Evolutionary conservation across 2,797 vertebrate genomes (phyloP).

Genomic region (Urophycis tenuis): DNA sequence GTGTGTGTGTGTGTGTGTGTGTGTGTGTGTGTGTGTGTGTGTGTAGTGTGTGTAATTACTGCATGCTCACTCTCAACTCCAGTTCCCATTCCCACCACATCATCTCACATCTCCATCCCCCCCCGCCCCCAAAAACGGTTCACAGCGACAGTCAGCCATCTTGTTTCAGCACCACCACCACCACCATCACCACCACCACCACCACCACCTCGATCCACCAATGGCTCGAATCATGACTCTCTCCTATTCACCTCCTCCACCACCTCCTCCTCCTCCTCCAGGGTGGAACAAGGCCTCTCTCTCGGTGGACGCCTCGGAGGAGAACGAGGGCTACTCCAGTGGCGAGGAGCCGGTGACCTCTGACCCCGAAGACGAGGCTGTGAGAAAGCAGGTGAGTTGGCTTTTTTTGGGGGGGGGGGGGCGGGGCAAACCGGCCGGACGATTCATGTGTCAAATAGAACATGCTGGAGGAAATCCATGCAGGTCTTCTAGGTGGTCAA

Average conservation of each 20-base stretch:
- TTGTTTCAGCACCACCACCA: background rate
- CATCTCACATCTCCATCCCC: background rate
- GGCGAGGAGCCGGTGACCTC: conserved; percentile 81
- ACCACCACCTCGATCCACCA: background rate
- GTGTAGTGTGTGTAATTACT: background rate
- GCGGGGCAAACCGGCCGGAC: no score
- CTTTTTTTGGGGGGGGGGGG: no score
- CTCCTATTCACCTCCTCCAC: background rate
- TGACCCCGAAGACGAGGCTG: conserved; percentile 83
- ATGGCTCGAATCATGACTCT: background rate
- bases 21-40: background rate
- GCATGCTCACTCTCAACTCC: background rate
- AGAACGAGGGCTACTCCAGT: conserved; percentile 85
- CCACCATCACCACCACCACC: background rate
- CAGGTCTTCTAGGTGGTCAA: no score
- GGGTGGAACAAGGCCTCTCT: conserved; percentile 83
- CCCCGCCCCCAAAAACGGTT: no score
- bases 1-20: background rate
- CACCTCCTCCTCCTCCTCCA: conserved; percentile 36
- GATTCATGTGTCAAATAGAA: no score
- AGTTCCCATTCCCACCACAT: background rate
- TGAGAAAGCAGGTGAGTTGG: conserved; percentile 80
- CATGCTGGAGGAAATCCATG: no score
- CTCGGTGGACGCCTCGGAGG: conserved; percentile 80
- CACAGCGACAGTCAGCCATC: background rate